phyloP scores from a whole-genome alignment of 2,888 invertebrate genomes.

The Cantharis rustica region DNA sequence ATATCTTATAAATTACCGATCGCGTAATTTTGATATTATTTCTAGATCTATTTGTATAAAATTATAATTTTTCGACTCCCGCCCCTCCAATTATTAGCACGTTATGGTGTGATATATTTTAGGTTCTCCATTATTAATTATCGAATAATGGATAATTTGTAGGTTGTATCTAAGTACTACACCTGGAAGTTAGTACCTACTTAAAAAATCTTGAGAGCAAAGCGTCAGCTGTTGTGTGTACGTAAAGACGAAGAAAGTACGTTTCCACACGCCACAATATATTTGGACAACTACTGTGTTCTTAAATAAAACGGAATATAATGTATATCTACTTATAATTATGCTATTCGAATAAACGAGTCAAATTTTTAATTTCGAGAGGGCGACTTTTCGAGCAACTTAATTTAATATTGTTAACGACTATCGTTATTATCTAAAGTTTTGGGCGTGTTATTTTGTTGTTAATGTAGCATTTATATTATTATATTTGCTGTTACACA shows the following conservation, averaged over 20 bases:
- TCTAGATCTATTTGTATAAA: neutral
- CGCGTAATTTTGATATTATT: neutral
- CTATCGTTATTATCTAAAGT: neutral
- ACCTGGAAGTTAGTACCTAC: no score
- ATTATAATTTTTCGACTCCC: neutral
- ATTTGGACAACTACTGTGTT: no score
- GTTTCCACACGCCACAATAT: no score
- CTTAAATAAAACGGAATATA: neutral
- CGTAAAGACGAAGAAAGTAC: no score
- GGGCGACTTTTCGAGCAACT: neutral
- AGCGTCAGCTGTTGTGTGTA: no score
- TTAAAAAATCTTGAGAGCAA: no score
- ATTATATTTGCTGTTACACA: constrained; percentile 2
- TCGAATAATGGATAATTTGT: no score
- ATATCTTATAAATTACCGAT: neutral
- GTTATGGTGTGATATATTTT: no score
- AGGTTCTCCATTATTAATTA: no score
- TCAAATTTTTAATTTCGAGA: neutral
- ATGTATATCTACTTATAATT: neutral
- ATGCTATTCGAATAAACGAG: neutral
- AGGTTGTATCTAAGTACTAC: no score
- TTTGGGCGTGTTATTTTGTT: neutral
- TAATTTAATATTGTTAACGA: neutral
- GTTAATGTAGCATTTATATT: neutral
- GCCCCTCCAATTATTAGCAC: neutral